phyloP scores from a whole-genome alignment of 2,113 vertebrate species.

The Oreamnos americanus region DNA sequence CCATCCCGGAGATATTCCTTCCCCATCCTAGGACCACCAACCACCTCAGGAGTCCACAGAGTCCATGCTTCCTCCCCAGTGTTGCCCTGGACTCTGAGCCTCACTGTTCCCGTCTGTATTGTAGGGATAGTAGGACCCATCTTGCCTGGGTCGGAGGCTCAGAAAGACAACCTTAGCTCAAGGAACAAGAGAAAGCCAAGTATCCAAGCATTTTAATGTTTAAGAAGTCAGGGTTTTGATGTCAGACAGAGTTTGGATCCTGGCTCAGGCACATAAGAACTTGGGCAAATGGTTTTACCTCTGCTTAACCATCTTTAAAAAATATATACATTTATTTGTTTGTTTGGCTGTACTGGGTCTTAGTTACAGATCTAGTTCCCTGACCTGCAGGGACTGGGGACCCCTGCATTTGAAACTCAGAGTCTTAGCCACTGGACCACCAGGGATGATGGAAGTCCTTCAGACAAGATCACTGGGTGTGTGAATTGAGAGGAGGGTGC shows the following conservation, averaged over 20 bases:
- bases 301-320: background rate
- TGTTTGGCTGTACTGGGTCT: background rate
- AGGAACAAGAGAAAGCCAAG: background rate
- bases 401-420: background rate
- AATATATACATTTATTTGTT: background rate
- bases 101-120: background rate
- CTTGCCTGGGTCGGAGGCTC: background rate
- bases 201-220: background rate
- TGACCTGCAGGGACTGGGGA: background rate
- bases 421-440: background rate
- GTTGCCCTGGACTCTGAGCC: background rate
- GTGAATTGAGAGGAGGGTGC: too few species aligned
- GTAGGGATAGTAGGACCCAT: background rate
- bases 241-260: background rate
- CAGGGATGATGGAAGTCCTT: background rate
- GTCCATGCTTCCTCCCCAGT: background rate
- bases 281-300: background rate
- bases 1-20: background rate
- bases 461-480: too few species aligned
- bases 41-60: background rate
- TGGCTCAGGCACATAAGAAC: background rate
- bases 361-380: background rate
- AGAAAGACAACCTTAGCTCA: background rate
- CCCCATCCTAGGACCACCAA: background rate
- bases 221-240: background rate